phyloP scores from a whole-genome alignment of 1,140 invertebrate genomes.

The Heliconius hermathena region DNA sequence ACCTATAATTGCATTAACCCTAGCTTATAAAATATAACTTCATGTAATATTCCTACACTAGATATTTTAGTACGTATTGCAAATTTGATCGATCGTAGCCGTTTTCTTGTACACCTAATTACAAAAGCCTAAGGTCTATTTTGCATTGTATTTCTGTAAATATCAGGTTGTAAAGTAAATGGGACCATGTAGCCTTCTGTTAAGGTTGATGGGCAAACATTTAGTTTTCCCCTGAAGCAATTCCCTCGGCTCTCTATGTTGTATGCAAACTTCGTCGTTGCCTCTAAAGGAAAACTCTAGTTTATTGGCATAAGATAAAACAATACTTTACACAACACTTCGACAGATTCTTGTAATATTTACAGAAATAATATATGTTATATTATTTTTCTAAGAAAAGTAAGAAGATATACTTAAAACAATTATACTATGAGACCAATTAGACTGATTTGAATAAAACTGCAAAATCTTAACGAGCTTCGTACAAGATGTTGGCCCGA shows the following conservation, averaged over 20 bases:
- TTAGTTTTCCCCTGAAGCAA: constrained; percentile 33
- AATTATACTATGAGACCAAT: background rate
- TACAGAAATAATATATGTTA: background rate
- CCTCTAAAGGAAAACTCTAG: constrained; percentile 47
- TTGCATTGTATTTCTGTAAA: constrained; percentile 43
- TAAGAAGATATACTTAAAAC: background rate
- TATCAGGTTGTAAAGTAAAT: constrained; percentile 42
- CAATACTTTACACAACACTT: constrained; percentile 12
- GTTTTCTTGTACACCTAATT: constrained; percentile 64
- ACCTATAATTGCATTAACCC: background rate
- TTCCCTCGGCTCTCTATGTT: constrained; percentile 47
- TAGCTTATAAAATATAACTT: constrained; percentile 16
- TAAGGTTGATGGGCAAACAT: constrained; percentile 44
- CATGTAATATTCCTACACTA: background rate
- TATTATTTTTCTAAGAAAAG: background rate
- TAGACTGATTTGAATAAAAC: background rate
- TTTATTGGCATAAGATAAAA: constrained; percentile 48
- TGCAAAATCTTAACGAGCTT: constrained; percentile 9
- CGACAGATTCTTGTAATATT: background rate
- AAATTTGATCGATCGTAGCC: constrained; percentile 55
- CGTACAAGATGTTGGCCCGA: background rate
- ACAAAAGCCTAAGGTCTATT: constrained; percentile 57
- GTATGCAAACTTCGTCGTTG: constrained; percentile 54
- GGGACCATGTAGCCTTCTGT: constrained; percentile 43
- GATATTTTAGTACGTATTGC: constrained; percentile 35